Conservation (phyloP, 2,888 invertebrate species). For the Dorcus hopei region DNA sequence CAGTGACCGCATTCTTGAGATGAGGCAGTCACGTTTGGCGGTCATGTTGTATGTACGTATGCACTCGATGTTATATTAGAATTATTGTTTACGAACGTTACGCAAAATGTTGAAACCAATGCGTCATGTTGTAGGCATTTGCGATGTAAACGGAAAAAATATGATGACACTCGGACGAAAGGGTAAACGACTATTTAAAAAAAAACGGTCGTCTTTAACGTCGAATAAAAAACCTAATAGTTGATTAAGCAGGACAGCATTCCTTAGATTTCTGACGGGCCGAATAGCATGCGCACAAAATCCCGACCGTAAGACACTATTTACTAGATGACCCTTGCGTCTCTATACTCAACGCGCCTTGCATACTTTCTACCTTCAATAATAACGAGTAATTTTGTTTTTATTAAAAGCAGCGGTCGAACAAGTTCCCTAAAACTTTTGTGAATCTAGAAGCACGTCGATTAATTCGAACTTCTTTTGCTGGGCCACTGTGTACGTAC, state of each 20-base stretch:
- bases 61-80: background rate
- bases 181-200: background rate
- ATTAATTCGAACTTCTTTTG: too few species aligned
- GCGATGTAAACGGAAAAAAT: too few species aligned
- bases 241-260: slow-evolving; percentile 37
- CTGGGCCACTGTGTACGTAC: too few species aligned
- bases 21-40: slow-evolving; percentile 25
- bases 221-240: slow-evolving; percentile 33
- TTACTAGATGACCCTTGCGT: too few species aligned
- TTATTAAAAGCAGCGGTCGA: background rate
- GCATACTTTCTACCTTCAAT: background rate
- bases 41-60: slow-evolving; percentile 5
- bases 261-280: slow-evolving; percentile 31
- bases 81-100: too few species aligned
- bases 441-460: too few species aligned
- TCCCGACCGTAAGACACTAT: too few species aligned
- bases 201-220: background rate
- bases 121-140: too few species aligned
- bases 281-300: background rate
- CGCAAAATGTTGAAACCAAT: too few species aligned
- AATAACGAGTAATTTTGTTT: background rate
- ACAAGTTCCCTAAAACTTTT: background rate
- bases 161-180: background rate
- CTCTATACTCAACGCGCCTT: background rate
- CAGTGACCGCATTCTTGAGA: slow-evolving; percentile 32